A percentile compares a stretch with the other conserved stretches of the same genome.
Conservation (phyloP, 2,888 invertebrate genomes). For the Kryphioiulus occultus region DNA sequence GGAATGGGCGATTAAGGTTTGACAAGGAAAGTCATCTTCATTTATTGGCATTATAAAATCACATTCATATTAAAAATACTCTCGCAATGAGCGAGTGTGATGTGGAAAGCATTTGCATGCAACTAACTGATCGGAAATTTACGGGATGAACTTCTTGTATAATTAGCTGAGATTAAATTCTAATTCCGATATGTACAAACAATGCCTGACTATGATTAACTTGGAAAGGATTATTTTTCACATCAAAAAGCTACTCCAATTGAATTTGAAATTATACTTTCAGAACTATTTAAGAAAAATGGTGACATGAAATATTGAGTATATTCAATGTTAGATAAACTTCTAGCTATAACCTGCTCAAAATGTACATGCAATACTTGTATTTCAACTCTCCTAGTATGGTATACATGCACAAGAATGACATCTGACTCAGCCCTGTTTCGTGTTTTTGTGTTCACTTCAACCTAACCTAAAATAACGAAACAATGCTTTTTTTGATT, state of each 20-base stretch:
- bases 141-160: neutral
- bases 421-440: no score
- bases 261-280: neutral
- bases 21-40: conserved; percentile 15
- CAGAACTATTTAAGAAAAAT: neutral
- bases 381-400: no score
- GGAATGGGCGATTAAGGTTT: conserved; percentile 7
- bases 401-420: no score
- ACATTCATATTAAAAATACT: neutral
- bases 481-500: no score
- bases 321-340: no score
- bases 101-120: neutral
- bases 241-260: neutral
- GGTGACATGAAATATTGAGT: neutral
- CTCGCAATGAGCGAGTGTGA: neutral
- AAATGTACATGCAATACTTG: no score
- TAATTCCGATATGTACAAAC: neutral
- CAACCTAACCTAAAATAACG: no score
- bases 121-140: neutral
- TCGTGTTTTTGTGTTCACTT: no score
- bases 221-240: neutral
- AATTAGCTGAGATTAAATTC: neutral
- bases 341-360: no score
- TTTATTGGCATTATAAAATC: conserved; percentile 6
- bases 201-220: neutral